Percentiles rank a stretch among this genome's conserved stretches.
Evolutionary conservation across 1,140 invertebrate species (phyloP).

Genomic region (Lepidurus packardi): DNA sequence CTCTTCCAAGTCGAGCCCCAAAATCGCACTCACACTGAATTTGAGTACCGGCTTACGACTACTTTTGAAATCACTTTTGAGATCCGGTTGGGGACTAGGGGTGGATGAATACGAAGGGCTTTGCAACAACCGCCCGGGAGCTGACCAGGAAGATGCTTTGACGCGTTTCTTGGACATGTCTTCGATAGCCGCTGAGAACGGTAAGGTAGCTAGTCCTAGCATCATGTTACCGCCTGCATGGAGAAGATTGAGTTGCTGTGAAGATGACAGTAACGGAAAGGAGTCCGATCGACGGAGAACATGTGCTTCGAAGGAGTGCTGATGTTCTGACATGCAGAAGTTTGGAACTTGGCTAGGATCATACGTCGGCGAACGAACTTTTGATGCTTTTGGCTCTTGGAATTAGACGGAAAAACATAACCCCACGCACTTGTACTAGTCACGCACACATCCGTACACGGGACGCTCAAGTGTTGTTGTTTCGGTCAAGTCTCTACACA

Average conservation of each 20-base stretch:
- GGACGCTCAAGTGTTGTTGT: background rate
- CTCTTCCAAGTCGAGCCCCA: constrained; percentile 53
- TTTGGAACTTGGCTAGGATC: background rate
- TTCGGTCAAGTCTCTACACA: background rate
- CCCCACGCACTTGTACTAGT: background rate
- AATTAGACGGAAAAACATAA: background rate
- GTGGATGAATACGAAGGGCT: background rate
- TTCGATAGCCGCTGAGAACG: background rate
- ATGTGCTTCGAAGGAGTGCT: background rate
- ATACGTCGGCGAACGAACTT: background rate
- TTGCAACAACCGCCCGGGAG: background rate
- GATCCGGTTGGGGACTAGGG: background rate
- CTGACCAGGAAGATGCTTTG: background rate
- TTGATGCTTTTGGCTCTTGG: background rate
- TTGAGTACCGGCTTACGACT: constrained; percentile 68
- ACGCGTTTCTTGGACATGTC: constrained; percentile 15
- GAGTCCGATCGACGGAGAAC: background rate
- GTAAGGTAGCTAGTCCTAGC: background rate
- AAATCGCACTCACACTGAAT: constrained; percentile 85
- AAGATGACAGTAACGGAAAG: background rate
- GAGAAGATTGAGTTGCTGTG: background rate
- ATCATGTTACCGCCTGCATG: background rate
- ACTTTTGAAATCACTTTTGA: background rate
- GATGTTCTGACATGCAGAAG: background rate
- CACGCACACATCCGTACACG: background rate